Evolutionary conservation across 2,888 invertebrate genomes (phyloP).

Genomic region (Synergus japonicus): DNA sequence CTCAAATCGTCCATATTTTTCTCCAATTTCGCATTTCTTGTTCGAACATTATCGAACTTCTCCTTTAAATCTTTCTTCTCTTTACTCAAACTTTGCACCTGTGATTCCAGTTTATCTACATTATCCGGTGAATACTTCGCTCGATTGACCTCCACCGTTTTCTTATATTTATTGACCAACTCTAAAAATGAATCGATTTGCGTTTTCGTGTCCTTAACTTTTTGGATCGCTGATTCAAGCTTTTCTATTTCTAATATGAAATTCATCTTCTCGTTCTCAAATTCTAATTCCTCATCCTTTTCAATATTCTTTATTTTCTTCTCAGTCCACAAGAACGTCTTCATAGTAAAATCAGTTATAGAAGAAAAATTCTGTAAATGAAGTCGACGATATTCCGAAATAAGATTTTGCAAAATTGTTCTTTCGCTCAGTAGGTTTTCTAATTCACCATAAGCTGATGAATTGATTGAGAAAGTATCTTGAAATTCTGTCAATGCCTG

Average conservation of each 20-base stretch:
- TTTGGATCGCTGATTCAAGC: constrained; percentile 44
- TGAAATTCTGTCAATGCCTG: constrained; percentile 48
- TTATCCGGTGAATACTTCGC: constrained; percentile 56
- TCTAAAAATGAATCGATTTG: constrained; percentile 60
- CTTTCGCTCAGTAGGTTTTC: constrained; percentile 64
- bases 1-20: constrained; percentile 66
- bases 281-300: constrained; percentile 4
- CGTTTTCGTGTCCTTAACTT: constrained; percentile 49
- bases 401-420: constrained; percentile 60
- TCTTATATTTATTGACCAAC: constrained; percentile 54
- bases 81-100: constrained; percentile 60
- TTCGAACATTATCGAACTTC: constrained; percentile 63
- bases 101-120: constrained; percentile 62
- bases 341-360: neutral
- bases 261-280: constrained; percentile 35
- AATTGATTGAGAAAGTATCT: constrained; percentile 45
- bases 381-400: constrained; percentile 52
- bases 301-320: constrained; percentile 44
- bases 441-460: constrained; percentile 60
- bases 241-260: constrained; percentile 55
- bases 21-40: constrained; percentile 67
- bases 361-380: constrained; percentile 53
- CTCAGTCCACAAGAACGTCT: constrained; percentile 10
- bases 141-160: constrained; percentile 53
- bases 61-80: constrained; percentile 66